Evolutionary conservation across 2,888 invertebrate genomes (phyloP).

Genomic region (Patella ulyssiponensis): DNA sequence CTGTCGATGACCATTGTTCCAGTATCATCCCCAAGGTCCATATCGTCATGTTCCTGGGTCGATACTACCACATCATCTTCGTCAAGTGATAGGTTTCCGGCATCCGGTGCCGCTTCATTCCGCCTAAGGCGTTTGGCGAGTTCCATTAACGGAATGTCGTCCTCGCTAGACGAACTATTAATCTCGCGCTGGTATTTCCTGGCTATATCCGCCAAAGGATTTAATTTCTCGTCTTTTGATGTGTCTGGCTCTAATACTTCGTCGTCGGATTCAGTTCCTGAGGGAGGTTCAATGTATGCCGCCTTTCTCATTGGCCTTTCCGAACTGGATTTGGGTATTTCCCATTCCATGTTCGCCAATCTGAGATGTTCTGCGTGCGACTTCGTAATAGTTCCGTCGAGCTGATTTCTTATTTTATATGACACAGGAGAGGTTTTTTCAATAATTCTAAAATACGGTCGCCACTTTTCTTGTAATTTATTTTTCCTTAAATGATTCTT

Average conservation of each 20-base stretch:
- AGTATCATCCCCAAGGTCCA: too few species aligned
- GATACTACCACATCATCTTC: too few species aligned
- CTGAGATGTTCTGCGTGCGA: constrained; percentile 21
- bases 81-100: too few species aligned
- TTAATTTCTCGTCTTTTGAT: not conserved
- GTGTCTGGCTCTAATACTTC: not conserved
- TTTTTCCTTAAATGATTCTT: constrained; percentile 27
- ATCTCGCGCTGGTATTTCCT: not conserved
- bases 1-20: too few species aligned
- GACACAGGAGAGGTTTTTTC: constrained; percentile 32
- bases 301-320: constrained; percentile 12
- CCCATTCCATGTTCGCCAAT: constrained; percentile 27
- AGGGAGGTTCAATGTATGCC: constrained; percentile 19
- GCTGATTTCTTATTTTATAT: constrained; percentile 23
- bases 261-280: not conserved
- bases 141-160: constrained; percentile 28
- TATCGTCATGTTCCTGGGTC: too few species aligned
- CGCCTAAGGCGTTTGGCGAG: not conserved
- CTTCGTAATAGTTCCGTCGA: constrained; percentile 12
- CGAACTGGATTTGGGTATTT: constrained; percentile 13
- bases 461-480: constrained; percentile 39
- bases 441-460: constrained; percentile 35
- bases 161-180: constrained; percentile 12
- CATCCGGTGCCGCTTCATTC: not conserved
- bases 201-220: not conserved